Conservation (phyloP, 2,888 invertebrate species). For the Sesamia inferens region DNA sequence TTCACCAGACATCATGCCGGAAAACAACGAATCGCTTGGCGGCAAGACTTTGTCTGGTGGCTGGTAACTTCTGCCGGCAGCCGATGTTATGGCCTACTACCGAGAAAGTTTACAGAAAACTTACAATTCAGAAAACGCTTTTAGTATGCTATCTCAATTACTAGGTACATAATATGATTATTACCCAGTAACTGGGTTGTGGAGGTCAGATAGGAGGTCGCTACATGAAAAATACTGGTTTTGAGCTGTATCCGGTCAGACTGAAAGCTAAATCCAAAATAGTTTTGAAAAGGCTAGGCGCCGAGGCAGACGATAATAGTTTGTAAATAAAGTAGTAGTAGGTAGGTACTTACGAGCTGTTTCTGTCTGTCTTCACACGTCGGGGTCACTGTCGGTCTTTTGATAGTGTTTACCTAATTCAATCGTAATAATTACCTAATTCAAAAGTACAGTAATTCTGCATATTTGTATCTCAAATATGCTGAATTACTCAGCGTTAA, state of each 20-base stretch:
- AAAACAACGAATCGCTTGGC: too few relatives aligned
- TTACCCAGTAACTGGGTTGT: neutral
- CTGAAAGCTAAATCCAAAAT: neutral
- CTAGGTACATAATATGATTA: too few relatives aligned
- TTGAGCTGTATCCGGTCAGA: neutral
- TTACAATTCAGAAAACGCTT: neutral
- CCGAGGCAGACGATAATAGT: neutral
- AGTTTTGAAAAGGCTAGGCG: neutral
- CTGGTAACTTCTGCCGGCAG: too few relatives aligned
- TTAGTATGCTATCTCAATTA: too few relatives aligned
- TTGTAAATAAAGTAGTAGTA: slow-evolving; percentile 11
- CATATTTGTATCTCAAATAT: too few relatives aligned
- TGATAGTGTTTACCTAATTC: slow-evolving; percentile 18
- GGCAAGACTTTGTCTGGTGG: too few relatives aligned
- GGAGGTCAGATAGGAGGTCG: neutral
- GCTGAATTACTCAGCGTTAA: too few relatives aligned
- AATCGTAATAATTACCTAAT: too few relatives aligned
- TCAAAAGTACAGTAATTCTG: too few relatives aligned
- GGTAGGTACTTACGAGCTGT: slow-evolving; percentile 4
- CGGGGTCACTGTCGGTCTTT: neutral
- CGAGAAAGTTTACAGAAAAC: too few relatives aligned
- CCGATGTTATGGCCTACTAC: too few relatives aligned
- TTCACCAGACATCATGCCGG: too few relatives aligned
- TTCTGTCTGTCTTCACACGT: neutral
- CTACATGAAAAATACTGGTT: neutral